These are phyloP conservation scores for Cebus imitator DNA, from an alignment of 2,113 vertebrate species.

Conservation along the genomic window DNA sequence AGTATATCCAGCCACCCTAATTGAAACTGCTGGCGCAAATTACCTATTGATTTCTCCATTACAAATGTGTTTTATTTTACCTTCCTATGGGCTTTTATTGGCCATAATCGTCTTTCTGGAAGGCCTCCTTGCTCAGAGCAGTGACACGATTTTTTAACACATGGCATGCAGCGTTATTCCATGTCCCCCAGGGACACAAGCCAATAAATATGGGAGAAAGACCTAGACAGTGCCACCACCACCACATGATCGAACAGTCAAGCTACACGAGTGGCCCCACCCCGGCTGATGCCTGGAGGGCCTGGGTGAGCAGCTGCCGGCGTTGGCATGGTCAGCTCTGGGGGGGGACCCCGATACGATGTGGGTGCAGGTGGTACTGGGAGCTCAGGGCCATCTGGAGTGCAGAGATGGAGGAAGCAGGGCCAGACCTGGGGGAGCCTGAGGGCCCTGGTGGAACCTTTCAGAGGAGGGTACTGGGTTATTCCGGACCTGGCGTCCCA, in stretches of 20 bases:
- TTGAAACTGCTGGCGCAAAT: slow-evolving; percentile 78
- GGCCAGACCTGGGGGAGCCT: fast-evolving
- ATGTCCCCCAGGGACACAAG: background rate
- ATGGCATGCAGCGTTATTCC: background rate
- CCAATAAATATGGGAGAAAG: background rate
- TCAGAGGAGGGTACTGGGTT: too few species aligned
- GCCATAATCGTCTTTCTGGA: slow-evolving; percentile 42
- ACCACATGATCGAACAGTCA: background rate
- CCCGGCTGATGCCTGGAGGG: background rate
- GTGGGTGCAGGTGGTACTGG: background rate
- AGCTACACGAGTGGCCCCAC: background rate
- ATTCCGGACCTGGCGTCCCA: fast-evolving
- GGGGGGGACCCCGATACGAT: too few species aligned
- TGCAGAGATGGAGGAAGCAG: too few species aligned
- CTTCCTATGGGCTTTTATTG: slow-evolving; percentile 78
- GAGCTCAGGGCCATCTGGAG: fast-evolving
- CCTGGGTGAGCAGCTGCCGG: too few species aligned
- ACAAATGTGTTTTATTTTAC: slow-evolving; percentile 75
- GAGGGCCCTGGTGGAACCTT: fast-evolving
- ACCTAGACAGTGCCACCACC: too few species aligned
- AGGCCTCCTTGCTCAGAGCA: background rate
- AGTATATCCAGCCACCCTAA: background rate
- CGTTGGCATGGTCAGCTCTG: fast-evolving
- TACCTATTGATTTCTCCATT: slow-evolving; percentile 86
- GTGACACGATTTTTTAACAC: background rate